Conservation (phyloP, 1,140 invertebrate species). For the Penaeus chinensis region DNA sequence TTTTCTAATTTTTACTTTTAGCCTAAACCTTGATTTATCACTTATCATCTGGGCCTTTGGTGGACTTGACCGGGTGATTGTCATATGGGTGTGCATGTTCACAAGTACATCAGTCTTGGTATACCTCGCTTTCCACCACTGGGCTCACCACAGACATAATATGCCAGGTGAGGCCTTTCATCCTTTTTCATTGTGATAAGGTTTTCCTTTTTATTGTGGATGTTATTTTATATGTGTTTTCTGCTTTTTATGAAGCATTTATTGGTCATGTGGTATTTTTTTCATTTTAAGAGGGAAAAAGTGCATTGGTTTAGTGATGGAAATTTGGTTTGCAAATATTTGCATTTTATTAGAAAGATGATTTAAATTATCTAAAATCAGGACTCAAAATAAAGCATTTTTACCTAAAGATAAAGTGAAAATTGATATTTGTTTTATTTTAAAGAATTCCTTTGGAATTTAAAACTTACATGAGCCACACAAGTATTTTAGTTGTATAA, state of each 20-base stretch:
- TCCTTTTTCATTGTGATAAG: background rate
- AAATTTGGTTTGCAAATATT: no score
- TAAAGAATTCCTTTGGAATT: no score
- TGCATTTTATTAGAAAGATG: no score
- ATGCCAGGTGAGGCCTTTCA: constrained; percentile 54
- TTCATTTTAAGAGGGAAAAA: background rate
- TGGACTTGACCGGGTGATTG: constrained; percentile 71
- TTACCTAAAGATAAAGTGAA: no score
- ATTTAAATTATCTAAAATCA: no score
- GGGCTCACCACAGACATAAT: constrained; percentile 68
- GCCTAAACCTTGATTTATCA: constrained; percentile 72
- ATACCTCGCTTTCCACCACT: constrained; percentile 72
- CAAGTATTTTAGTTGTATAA: no score
- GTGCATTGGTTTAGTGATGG: no score
- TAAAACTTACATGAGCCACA: no score
- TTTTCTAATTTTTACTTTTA: constrained; percentile 66
- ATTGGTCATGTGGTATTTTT: no score
- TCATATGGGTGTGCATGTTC: constrained; percentile 74
- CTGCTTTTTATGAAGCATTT: background rate
- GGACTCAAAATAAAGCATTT: no score
- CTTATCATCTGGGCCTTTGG: constrained; percentile 73
- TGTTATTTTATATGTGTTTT: background rate
- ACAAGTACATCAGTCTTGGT: constrained; percentile 69
- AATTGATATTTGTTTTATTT: no score
- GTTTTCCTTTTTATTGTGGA: background rate